Base-by-base conservation (phyloP, 35 echinoderm and acorn worm genomes). In the Heliocidaris erythrogramma region DNA sequence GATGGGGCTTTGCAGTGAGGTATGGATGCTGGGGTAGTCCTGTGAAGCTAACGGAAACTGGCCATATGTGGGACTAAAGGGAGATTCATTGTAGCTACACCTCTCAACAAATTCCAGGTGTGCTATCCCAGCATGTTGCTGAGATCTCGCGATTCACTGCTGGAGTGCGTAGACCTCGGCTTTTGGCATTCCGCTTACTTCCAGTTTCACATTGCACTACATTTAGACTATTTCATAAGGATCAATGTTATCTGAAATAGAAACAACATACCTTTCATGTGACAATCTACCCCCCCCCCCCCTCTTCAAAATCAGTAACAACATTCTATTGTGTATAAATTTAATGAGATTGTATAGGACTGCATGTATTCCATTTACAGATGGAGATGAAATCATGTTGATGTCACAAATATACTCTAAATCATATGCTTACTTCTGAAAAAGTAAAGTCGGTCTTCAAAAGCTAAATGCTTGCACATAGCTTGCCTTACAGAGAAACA, bases 41-140 rank as follows among this genome's bases (percentile, higher is more conserved):
- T 78, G 65, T 27, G 87, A 48, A 89, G 30, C 30, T n/a, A 89
- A 48, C 87, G 87, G 87, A 89, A 89, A 89, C 87, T 4, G 24
- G 87, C 87, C 87, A 89, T 32, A 47, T 89, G 87, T 89, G 31
- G 87, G 87, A 89, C 31, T 48, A 32, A 89, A 32, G 31, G 69
- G 31, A 48, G 47, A 27, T 32, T 89, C 47, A 89, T 89, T 89
- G 87, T 89, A 14, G 87, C 47, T 48, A 89, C 24, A 32, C 87
- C 17, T 24, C 87, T 47, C 87, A 89, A 89, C 42, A 89, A 89
- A 89, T 47, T 89, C 87, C 87, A 89, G 87, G 87, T 89, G 87
- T 89, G 32, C 10, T 89, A 30, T 13, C 87, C 87, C 87, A 32
- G 31, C 87, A 89, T 78, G 65, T 78, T 78, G 18, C 65, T 78